Evolutionary conservation across 2,797 vertebrate genomes (phyloP).

Genomic region (Centropyge bicolor): DNA sequence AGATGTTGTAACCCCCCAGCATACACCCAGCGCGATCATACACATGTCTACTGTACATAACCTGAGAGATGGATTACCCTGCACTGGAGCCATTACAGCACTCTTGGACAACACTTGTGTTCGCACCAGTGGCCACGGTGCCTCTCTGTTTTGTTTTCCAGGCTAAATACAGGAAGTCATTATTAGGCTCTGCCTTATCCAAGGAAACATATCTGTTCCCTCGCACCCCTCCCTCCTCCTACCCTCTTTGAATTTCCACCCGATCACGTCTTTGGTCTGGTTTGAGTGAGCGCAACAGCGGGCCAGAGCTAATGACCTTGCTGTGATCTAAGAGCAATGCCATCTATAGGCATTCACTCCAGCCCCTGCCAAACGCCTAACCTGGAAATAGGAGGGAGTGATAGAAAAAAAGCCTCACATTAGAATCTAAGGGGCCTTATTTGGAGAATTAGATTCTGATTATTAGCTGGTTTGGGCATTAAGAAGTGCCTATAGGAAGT

Average conservation of each 20-base stretch:
- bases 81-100: constrained; percentile 10
- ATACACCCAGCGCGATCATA: constrained; percentile 11
- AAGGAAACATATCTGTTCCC: constrained; percentile 47
- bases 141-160: constrained; percentile 54
- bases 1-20: constrained; percentile 65
- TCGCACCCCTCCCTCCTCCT: constrained; percentile 2
- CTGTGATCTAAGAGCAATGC: constrained; percentile 70
- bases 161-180: constrained; percentile 69
- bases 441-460: constrained; percentile 16
- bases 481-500: constrained; percentile 6
- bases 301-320: constrained; percentile 73
- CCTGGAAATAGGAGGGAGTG: constrained; percentile 22
- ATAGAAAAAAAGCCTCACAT: background rate
- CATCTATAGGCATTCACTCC: constrained; percentile 63
- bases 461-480: constrained; percentile 22
- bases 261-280: constrained; percentile 64
- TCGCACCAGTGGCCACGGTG: constrained; percentile 10
- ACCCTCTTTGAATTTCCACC: constrained; percentile 67
- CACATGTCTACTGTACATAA: constrained; percentile 29
- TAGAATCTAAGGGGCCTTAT: background rate
- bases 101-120: constrained; percentile 18
- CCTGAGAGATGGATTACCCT: constrained; percentile 27
- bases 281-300: constrained; percentile 80
- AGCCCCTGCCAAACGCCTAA: constrained; percentile 40
- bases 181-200: constrained; percentile 57